These are phyloP conservation scores for Alexandromys fortis DNA, from an alignment of 2,113 vertebrate genomes.

Conservation along the genomic window DNA sequence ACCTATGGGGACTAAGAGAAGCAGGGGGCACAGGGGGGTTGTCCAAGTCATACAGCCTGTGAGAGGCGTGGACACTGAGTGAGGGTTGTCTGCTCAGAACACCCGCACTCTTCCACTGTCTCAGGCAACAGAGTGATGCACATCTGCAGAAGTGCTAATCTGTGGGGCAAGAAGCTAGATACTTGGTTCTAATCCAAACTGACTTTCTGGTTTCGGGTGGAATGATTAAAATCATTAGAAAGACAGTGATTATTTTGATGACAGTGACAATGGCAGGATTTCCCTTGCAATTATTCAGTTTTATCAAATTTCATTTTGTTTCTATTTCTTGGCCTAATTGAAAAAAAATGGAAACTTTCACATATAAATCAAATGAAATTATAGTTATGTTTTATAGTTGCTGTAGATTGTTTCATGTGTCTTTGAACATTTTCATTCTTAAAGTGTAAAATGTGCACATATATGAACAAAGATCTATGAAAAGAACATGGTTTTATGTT, in stretches of 20 bases:
- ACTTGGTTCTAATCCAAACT: not conserved
- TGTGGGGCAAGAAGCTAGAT: not conserved
- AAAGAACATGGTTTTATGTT: not conserved
- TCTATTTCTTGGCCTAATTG: conserved; percentile 2
- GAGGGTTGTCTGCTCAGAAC: not conserved
- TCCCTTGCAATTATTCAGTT: not conserved
- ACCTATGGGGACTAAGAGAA: not conserved
- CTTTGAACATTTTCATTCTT: conserved; percentile 25
- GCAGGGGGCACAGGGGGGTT: too few relatives aligned
- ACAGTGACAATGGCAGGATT: not conserved
- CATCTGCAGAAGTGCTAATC: not conserved
- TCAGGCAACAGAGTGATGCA: not conserved
- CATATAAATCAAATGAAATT: not conserved
- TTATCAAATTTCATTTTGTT: conserved; percentile 33
- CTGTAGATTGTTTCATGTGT: not conserved
- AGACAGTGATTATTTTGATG: not conserved
- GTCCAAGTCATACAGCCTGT: not conserved
- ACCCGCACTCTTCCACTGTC: not conserved
- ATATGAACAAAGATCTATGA: not conserved
- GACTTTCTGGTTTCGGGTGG: not conserved
- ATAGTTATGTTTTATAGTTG: not conserved
- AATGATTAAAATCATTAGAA: not conserved
- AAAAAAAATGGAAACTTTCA: conserved; percentile 11
- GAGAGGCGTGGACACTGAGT: not conserved
- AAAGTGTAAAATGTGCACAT: not conserved